phyloP scores from a whole-genome alignment of 2,888 invertebrate species.

The Pegoplata infirma region DNA sequence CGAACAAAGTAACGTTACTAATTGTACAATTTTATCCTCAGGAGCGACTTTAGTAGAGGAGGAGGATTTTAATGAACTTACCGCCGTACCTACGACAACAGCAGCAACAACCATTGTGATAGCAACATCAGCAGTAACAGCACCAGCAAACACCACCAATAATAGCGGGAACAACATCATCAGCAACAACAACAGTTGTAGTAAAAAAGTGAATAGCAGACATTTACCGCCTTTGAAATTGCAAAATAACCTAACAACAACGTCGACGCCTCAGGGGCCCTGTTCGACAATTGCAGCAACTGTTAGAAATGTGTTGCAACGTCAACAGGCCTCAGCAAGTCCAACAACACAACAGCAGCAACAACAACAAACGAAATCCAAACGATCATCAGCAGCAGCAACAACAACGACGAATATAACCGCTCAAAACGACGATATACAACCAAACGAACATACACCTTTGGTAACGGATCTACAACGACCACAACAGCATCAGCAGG shows the following conservation, averaged over 20 bases:
- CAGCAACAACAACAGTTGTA: constrained; percentile 7
- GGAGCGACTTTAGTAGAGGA: constrained; percentile 75
- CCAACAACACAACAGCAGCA: constrained; percentile 56
- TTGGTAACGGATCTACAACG: constrained; percentile 62
- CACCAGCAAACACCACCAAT: neutral
- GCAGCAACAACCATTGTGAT: constrained; percentile 62
- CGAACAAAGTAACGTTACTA: constrained; percentile 67
- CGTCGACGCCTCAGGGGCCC: constrained; percentile 52
- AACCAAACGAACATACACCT: constrained; percentile 72
- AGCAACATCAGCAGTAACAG: constrained; percentile 33
- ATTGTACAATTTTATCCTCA: constrained; percentile 73
- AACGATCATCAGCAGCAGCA: constrained; percentile 48
- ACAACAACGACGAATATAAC: constrained; percentile 61
- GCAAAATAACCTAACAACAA: constrained; percentile 40
- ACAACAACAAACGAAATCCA: constrained; percentile 53
- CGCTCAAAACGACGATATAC: constrained; percentile 63
- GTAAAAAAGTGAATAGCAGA: constrained; percentile 39
- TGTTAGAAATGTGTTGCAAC: constrained; percentile 71
- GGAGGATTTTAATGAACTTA: constrained; percentile 74
- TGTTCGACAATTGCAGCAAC: constrained; percentile 64
- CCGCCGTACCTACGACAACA: constrained; percentile 65
- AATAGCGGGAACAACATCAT: constrained; percentile 10
- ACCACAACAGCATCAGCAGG: constrained; percentile 24
- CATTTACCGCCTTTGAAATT: constrained; percentile 64
- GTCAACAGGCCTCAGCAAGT: constrained; percentile 68